Evolutionary conservation across 2,888 invertebrate species (phyloP).

Genomic region (Eremobia ochroleuca): DNA sequence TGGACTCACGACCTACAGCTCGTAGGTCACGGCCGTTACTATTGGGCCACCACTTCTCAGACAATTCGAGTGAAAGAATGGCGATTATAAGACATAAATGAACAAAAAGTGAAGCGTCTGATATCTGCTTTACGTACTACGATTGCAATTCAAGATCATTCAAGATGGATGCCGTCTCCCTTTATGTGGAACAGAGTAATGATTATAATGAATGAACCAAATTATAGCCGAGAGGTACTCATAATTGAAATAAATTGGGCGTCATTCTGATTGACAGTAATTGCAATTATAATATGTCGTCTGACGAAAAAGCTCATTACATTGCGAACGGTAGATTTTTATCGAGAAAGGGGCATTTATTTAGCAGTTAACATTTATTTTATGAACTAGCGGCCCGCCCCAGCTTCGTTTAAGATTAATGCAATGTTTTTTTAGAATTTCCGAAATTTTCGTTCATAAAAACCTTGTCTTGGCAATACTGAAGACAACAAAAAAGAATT

Average conservation of each 20-base stretch:
- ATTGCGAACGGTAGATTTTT: constrained; percentile 40
- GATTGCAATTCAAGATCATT: constrained; percentile 43
- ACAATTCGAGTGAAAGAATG: neutral
- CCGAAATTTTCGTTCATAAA: no score
- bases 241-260: constrained; percentile 60
- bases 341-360: constrained; percentile 41
- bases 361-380: constrained; percentile 42
- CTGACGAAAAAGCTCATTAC: constrained; percentile 43
- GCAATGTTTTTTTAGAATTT: no score
- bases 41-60: no score
- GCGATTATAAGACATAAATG: neutral
- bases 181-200: constrained; percentile 45
- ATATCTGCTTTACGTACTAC: constrained; percentile 1
- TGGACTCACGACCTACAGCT: no score
- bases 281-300: constrained; percentile 47
- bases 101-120: neutral
- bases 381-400: no score
- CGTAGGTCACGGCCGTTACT: no score
- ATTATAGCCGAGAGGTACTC: constrained; percentile 41
- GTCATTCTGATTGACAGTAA: constrained; percentile 55
- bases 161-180: constrained; percentile 39
- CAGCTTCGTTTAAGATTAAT: no score
- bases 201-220: constrained; percentile 53
- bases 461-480: no score
- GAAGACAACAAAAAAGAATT: no score